Evolutionary conservation across 1,140 invertebrate species (phyloP), one percentile per base, ranked within the genome.

Genomic region (Choristoneura fumiferana): DNA sequence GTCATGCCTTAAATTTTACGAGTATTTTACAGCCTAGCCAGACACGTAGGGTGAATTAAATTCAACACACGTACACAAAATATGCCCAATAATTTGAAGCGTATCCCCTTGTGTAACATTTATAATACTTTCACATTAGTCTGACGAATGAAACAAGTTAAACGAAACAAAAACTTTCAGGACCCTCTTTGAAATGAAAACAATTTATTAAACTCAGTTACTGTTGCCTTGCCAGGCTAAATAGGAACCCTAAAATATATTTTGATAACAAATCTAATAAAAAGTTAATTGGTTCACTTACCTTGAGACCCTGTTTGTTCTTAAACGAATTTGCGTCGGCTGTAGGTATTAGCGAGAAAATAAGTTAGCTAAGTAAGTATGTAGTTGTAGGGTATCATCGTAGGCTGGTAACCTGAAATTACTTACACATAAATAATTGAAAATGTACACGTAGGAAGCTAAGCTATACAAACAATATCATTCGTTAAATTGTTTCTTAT

Each of bases 261-360:
- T 49, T 29, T 29, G 22, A 29, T 3, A 49, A 49, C 22, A 49
- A 29, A 49, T 49, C 43, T 49, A 49, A 49, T 49, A 49, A 49
- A 49, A 49, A 49, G 43, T 29, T 29, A 49, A 49, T 49, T 49
- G 43, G 43, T 49, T 22, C 17, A 13, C 17, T 29, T 49, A 17
- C 43, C 22, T 49, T 49, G 18, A 49, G 22, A 49, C 43, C 43
- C 43, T 33, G 43, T 49, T 13, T 12, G 43, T 49, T 49, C 1
- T 29, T 22, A 29, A 49, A 49, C n/a, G 12, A 49, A 49, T 49
- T 49, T 13, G n/a, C 12, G 18, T 49, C 9, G 29, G 18, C 10
- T 33, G n/a, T 29, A n/a, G n/a, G n/a, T n/a, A 13, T 49, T 49
- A 29, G 43, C 17, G 43, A 18, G 18, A 33, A 49, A 45, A 29